A percentile compares a stretch with the other conserved stretches of the same genome.
These are phyloP conservation scores for Pseudochirops cupreus DNA, from an alignment of 2,797 vertebrate genomes.

Conservation along the genomic window DNA sequence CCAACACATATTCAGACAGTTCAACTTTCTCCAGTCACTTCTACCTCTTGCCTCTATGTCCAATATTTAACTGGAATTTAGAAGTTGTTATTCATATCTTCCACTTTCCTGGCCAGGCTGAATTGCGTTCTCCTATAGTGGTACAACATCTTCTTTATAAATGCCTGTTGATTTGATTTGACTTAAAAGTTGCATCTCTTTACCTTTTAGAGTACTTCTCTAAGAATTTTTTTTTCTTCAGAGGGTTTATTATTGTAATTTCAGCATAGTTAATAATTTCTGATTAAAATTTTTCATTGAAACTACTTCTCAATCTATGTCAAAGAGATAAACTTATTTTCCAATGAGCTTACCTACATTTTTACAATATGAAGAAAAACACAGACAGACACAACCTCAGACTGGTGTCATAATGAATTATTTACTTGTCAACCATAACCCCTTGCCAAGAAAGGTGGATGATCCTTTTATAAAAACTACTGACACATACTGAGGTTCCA, in stretches of 20 bases:
- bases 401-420: neutral
- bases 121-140: too few relatives aligned
- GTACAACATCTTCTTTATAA: too few relatives aligned
- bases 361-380: neutral
- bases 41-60: too few relatives aligned
- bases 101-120: too few relatives aligned
- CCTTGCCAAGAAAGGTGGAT: neutral
- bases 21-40: too few relatives aligned
- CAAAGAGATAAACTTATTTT: neutral
- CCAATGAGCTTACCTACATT: neutral
- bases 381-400: neutral
- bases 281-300: neutral
- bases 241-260: neutral
- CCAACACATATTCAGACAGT: too few relatives aligned
- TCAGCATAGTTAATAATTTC: neutral
- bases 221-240: neutral
- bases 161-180: too few relatives aligned
- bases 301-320: neutral
- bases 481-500: neutral
- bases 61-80: too few relatives aligned
- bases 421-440: neutral
- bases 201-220: too few relatives aligned
- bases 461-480: neutral
- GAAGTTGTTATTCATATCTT: too few relatives aligned
- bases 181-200: too few relatives aligned